Evolutionary conservation across 2,888 invertebrate species (phyloP).

Genomic region (Ochlodes sylvanus): DNA sequence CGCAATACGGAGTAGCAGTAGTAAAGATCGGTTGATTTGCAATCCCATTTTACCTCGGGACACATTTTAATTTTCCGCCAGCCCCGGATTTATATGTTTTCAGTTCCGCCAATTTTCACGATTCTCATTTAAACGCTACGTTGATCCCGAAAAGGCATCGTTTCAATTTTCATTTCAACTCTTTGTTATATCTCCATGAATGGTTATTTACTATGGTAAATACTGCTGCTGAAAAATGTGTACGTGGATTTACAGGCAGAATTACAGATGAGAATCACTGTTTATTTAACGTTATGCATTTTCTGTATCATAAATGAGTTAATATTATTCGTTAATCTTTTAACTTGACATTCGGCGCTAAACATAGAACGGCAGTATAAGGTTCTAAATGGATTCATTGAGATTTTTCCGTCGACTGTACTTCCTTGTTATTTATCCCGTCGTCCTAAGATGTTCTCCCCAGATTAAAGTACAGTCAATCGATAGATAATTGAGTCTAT

Average conservation of each 20-base stretch:
- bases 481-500: constrained; percentile 63
- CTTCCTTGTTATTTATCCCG: constrained; percentile 38
- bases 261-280: constrained; percentile 20
- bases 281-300: background rate
- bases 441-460: constrained; percentile 48
- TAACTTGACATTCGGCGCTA: background rate
- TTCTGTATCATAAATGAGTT: background rate
- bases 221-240: constrained; percentile 33
- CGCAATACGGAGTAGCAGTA: constrained; percentile 9
- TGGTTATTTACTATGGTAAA: constrained; percentile 44
- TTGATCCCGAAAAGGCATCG: constrained; percentile 64
- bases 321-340: background rate
- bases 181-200: constrained; percentile 44
- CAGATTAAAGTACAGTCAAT: constrained; percentile 58
- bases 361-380: background rate
- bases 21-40: constrained; percentile 45
- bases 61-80: constrained; percentile 82
- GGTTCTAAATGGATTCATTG: background rate
- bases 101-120: constrained; percentile 75
- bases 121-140: constrained; percentile 77
- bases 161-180: constrained; percentile 56
- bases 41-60: constrained; percentile 63
- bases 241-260: constrained; percentile 20
- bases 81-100: constrained; percentile 80
- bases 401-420: constrained; percentile 9